Conservation (phyloP, 2,888 invertebrate genomes). For the Mesoligia furuncula region DNA sequence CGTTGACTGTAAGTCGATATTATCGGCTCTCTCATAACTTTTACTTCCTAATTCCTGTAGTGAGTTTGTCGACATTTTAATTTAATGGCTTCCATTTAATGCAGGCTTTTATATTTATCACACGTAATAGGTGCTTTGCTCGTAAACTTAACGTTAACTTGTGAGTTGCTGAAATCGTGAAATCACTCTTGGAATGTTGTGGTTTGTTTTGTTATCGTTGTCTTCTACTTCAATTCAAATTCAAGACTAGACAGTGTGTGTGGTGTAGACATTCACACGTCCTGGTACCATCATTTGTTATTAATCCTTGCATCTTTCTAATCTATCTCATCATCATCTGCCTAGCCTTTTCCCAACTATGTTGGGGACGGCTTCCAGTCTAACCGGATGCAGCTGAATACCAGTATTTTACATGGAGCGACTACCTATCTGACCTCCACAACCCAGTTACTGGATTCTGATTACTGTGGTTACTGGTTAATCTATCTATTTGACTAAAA, state of each 20-base stretch:
- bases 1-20: conserved; percentile 30
- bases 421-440: too few relatives aligned
- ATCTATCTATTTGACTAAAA: too few relatives aligned
- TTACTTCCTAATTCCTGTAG: conserved; percentile 59
- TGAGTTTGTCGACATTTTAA: conserved; percentile 38
- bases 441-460: too few relatives aligned
- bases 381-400: too few relatives aligned
- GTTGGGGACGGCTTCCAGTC: too few relatives aligned
- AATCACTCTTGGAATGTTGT: background rate
- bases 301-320: background rate
- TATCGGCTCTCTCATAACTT: conserved; percentile 35
- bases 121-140: background rate
- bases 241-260: background rate
- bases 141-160: conserved; percentile 7
- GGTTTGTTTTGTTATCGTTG: background rate
- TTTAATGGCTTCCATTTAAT: conserved; percentile 40
- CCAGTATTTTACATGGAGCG: too few relatives aligned
- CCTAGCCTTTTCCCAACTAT: too few relatives aligned
- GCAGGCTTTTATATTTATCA: conserved; percentile 19
- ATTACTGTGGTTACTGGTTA: too few relatives aligned
- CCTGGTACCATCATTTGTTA: background rate
- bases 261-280: too few relatives aligned
- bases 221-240: background rate
- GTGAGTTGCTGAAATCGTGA: conserved; percentile 12
- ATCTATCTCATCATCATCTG: too few relatives aligned